These are phyloP conservation scores for Gymnoscelis rufifasciata DNA, from an alignment of 2,888 invertebrate species.

Conservation along the genomic window DNA sequence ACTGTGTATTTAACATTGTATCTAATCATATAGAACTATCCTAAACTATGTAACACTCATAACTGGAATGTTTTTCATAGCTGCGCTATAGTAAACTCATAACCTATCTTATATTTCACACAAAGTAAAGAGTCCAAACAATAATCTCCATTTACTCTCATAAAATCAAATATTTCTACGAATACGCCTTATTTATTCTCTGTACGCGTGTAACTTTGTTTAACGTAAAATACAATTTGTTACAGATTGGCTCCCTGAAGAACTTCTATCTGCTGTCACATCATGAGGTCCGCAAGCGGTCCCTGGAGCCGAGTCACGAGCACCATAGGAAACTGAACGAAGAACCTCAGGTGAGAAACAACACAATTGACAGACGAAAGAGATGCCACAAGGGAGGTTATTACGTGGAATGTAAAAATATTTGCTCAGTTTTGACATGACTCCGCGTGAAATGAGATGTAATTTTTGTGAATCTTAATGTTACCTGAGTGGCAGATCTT, in stretches of 20 bases:
- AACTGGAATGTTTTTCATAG: no score
- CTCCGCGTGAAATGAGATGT: not conserved
- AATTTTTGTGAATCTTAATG: no score
- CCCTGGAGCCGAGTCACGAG: slow-evolving; percentile 85
- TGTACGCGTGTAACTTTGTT: not conserved
- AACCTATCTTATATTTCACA: no score
- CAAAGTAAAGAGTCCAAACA: no score
- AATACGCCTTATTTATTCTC: not conserved
- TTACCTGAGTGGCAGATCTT: no score
- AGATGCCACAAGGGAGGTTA: not conserved
- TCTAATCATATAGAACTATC: no score
- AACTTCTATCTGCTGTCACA: slow-evolving; percentile 93
- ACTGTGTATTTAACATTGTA: no score
- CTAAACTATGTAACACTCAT: no score
- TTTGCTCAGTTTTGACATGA: not conserved
- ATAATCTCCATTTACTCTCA: no score
- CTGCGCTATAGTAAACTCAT: no score
- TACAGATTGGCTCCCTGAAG: slow-evolving; percentile 93
- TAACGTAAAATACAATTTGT: slow-evolving; percentile 50
- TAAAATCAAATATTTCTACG: not conserved
- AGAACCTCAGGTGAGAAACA: slow-evolving; percentile 76
- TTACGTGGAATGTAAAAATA: not conserved
- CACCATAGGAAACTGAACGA: slow-evolving; percentile 88
- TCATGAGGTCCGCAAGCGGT: slow-evolving; percentile 90
- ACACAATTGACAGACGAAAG: not conserved